Percentiles rank a stretch among this genome's conserved stretches.
These are phyloP conservation scores for Caenorhabditis inopinata DNA, from an alignment of 1,140 invertebrate species.

Conservation along the genomic window DNA sequence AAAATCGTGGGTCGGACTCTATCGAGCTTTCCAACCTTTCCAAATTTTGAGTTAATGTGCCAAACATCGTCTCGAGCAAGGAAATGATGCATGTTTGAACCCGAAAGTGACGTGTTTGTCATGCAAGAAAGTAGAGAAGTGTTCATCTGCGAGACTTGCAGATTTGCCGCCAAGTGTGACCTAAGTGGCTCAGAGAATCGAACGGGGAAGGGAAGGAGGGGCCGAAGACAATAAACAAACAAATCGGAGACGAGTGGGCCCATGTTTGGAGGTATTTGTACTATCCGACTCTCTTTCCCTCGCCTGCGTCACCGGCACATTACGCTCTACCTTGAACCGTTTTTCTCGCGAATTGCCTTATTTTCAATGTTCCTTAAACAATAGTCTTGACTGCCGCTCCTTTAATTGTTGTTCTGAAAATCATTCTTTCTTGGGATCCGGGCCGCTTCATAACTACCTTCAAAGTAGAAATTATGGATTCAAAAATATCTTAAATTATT, in stretches of 20 bases:
- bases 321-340: not conserved
- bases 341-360: not conserved
- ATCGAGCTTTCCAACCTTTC: too few species aligned
- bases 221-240: conserved; percentile 24
- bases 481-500: too few species aligned
- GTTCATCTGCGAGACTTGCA: conserved; percentile 21
- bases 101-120: not conserved
- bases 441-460: too few species aligned
- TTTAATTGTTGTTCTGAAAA: too few species aligned
- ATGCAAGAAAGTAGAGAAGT: not conserved
- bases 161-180: conserved; percentile 33
- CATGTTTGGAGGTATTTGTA: conserved; percentile 31
- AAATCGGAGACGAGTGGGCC: not conserved
- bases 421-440: too few species aligned
- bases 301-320: not conserved
- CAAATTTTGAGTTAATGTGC: too few species aligned
- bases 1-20: too few species aligned
- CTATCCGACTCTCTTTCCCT: not conserved
- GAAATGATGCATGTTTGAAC: too few species aligned
- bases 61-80: too few species aligned
- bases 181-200: conserved; percentile 25
- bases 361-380: too few species aligned
- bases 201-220: not conserved
- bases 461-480: too few species aligned
- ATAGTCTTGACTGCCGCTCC: too few species aligned